Percentiles rank a stretch among this genome's conserved stretches.
Evolutionary conservation across 2,888 invertebrate species (phyloP).

Genomic region (Nomada goodeniana): DNA sequence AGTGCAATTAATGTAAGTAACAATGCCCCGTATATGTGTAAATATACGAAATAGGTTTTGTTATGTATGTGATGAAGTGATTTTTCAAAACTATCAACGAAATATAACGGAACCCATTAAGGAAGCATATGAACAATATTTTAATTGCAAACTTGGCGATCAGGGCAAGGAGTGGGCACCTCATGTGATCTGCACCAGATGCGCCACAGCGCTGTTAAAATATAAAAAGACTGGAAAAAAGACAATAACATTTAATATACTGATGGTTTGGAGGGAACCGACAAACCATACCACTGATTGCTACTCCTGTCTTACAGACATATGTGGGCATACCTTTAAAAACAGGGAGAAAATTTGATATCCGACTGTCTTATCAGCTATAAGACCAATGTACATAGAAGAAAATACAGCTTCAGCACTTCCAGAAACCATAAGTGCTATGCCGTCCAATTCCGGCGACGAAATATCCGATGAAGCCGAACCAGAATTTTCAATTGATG

Average conservation of each 20-base stretch:
- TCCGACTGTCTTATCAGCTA: too few relatives aligned
- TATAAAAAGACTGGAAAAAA: background rate
- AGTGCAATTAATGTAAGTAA: background rate
- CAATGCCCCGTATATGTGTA: too few relatives aligned
- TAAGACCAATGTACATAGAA: too few relatives aligned
- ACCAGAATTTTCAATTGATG: background rate
- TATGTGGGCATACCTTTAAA: too few relatives aligned
- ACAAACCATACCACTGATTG: background rate
- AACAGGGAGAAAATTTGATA: too few relatives aligned
- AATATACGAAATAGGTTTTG: too few relatives aligned
- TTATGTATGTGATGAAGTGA: too few relatives aligned
- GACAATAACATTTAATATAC: background rate
- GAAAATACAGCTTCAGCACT: too few relatives aligned
- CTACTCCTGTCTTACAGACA: background rate
- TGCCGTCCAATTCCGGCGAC: background rate
- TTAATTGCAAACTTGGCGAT: slow-evolving; percentile 8
- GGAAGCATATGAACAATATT: slow-evolving; percentile 1
- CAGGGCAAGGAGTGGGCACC: slow-evolving; percentile 21
- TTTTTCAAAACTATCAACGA: background rate
- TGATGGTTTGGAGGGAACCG: background rate
- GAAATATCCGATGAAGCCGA: background rate
- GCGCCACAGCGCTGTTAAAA: background rate
- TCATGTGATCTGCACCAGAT: background rate
- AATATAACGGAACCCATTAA: slow-evolving; percentile 1
- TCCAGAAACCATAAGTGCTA: background rate